Evolutionary conservation across 2,113 vertebrate genomes (phyloP).

Genomic region (Xenopus laevis): DNA sequence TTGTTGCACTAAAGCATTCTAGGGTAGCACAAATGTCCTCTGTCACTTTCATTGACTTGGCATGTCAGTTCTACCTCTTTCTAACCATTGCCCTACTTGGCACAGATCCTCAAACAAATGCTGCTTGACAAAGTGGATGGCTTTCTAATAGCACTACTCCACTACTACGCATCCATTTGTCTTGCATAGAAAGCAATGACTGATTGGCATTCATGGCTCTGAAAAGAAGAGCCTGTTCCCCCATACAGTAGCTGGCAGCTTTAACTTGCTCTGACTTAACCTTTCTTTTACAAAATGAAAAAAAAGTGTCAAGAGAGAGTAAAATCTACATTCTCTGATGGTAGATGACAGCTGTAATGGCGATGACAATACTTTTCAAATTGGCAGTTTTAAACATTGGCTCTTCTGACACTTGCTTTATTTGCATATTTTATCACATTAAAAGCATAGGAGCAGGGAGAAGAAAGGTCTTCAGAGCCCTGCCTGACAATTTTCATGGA

Average conservation of each 20-base stretch:
- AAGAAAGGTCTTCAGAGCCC: constrained; percentile 1
- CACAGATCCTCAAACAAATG: constrained; percentile 11
- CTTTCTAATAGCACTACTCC: constrained; percentile 22
- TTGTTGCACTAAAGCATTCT: constrained; percentile 2
- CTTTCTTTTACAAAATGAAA: constrained; percentile 33
- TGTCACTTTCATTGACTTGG: constrained; percentile 33
- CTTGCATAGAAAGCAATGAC: constrained; percentile 10
- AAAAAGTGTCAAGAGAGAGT: constrained; percentile 36
- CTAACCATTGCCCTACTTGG: constrained; percentile 32
- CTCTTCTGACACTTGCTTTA: constrained; percentile 33
- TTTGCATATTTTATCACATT: constrained; percentile 41
- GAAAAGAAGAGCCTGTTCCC: constrained; percentile 12
- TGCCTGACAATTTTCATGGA: constrained; percentile 17
- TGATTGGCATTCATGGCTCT: constrained; percentile 23
- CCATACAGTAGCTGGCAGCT: constrained; percentile 31
- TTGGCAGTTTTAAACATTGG: constrained; percentile 24
- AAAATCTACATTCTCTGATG: constrained; percentile 19
- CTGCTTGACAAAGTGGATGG: constrained; percentile 19
- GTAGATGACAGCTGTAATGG: constrained; percentile 41
- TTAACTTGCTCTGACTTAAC: constrained; percentile 29
- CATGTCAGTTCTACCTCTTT: constrained; percentile 11
- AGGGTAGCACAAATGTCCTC: not conserved
- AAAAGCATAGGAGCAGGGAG: constrained; percentile 19
- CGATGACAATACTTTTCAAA: constrained; percentile 7
- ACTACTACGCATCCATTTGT: constrained; percentile 18